A percentile compares a stretch with the other conserved stretches of the same genome.
Evolutionary conservation across 2,797 vertebrate genomes (phyloP).

Genomic region (Falco rusticolus): DNA sequence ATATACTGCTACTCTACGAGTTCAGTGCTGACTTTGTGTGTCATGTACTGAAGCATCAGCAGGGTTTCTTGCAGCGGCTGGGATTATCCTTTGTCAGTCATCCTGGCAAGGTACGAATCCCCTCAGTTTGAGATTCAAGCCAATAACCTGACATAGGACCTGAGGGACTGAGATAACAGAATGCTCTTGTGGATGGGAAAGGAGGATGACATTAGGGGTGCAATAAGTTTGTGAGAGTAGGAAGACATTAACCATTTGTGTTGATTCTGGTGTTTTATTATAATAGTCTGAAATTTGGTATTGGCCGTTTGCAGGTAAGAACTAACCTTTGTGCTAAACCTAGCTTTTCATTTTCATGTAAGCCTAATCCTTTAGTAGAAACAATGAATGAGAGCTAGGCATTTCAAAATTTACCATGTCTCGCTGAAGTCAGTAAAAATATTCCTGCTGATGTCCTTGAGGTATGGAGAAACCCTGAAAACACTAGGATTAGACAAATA

Average conservation of each 20-base stretch:
- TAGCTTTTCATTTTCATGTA: neutral
- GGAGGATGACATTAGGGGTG: neutral
- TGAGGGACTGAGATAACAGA: conserved; percentile 1
- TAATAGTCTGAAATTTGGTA: neutral
- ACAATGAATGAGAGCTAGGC: neutral
- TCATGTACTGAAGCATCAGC: neutral
- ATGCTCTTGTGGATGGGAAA: neutral
- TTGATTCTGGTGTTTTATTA: neutral
- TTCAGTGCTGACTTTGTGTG: neutral
- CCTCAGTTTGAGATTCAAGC: neutral
- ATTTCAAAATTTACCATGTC: neutral
- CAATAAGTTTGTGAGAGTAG: neutral
- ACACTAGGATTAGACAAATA: neutral
- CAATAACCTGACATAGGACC: neutral
- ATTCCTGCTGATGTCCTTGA: neutral
- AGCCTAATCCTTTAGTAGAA: neutral
- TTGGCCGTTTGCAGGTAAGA: neutral
- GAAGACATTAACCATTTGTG: neutral
- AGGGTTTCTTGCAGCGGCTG: neutral
- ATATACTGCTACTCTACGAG: neutral
- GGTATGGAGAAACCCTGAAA: neutral
- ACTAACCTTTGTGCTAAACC: neutral
- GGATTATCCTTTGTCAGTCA: conserved; percentile 5
- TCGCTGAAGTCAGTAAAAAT: neutral
- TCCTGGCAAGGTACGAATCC: neutral